A percentile compares a stretch with the other conserved stretches of the same genome.
These are phyloP conservation scores for Penaeus indicus DNA, from an alignment of 1,140 invertebrate genomes.

Conservation along the genomic window DNA sequence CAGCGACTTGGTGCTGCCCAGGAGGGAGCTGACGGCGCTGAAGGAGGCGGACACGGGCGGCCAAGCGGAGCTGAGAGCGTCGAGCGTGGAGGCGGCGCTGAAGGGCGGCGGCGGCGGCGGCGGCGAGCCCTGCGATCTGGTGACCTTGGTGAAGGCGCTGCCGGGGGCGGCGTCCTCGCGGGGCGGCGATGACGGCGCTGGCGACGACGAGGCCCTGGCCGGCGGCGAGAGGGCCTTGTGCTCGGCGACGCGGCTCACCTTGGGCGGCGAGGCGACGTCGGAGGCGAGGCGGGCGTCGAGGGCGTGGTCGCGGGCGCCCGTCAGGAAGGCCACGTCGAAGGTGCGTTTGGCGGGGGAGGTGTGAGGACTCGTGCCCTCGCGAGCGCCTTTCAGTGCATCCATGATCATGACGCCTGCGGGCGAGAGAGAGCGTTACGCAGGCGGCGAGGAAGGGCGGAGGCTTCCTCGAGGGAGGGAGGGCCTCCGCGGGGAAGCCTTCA, in stretches of 20 bases:
- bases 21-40: conserved; percentile 62
- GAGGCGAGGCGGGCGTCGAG: conserved; percentile 66
- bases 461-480: no score
- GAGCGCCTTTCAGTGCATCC: conserved; percentile 46
- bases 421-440: background rate
- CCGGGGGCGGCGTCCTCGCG: conserved; percentile 61
- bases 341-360: conserved; percentile 76
- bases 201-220: background rate
- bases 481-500: no score
- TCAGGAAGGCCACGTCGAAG: conserved; percentile 89
- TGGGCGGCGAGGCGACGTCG: conserved; percentile 66
- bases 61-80: conserved; percentile 67
- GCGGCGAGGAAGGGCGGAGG: no score
- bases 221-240: conserved; percentile 15
- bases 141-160: conserved; percentile 71
- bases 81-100: conserved; percentile 67
- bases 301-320: conserved; percentile 86
- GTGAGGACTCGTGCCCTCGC: conserved; percentile 42
- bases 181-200: background rate
- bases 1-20: conserved; percentile 65
- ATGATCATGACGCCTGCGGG: conserved; percentile 57
- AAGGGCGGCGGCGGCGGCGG: conserved; percentile 66
- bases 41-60: conserved; percentile 67
- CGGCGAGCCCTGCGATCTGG: conserved; percentile 68
- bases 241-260: conserved; percentile 16